phyloP scores from a whole-genome alignment of 2,888 invertebrate genomes.

The Penaeus monodon region DNA sequence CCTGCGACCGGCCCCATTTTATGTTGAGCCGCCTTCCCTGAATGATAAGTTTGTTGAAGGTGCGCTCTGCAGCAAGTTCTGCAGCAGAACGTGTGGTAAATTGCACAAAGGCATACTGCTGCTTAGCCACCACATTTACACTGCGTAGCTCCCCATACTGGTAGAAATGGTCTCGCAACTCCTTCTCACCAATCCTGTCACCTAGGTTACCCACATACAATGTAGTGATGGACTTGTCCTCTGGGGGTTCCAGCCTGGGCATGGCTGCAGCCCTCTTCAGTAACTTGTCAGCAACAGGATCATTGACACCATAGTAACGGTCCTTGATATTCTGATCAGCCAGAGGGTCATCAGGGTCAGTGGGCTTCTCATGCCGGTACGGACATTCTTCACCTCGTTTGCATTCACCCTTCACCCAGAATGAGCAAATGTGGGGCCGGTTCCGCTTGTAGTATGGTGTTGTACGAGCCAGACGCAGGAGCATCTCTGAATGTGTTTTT shows the following conservation, averaged over 20 bases:
- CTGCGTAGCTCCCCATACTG: constrained; percentile 98
- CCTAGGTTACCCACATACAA: constrained; percentile 84
- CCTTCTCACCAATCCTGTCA: constrained; percentile 65
- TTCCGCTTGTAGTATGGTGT: constrained; percentile 96
- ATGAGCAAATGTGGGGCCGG: constrained; percentile 94
- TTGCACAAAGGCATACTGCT: constrained; percentile 79
- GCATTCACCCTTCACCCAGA: constrained; percentile 99
- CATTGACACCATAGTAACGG: constrained; percentile 92
- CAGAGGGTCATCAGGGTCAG: constrained; percentile 95
- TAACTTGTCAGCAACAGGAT: constrained; percentile 95
- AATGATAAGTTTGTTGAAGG: constrained; percentile 90
- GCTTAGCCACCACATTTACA: constrained; percentile 90
- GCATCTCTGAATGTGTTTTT: constrained; percentile 83
- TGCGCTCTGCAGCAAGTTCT: constrained; percentile 93
- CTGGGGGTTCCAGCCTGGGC: constrained; percentile 95
- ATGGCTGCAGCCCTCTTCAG: constrained; percentile 90
- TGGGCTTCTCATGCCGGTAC: constrained; percentile 94
- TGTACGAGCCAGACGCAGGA: constrained; percentile 89
- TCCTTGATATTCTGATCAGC: constrained; percentile 96
- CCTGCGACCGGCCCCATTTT: constrained; percentile 98
- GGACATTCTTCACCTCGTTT: constrained; percentile 96
- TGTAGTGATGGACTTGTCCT: constrained; percentile 95
- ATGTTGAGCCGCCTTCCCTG: constrained; percentile 93
- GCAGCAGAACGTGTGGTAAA: constrained; percentile 78
- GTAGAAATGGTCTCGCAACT: constrained; percentile 90